Conservation (phyloP, 2,888 invertebrate genomes). For the Xanthia togata region DNA sequence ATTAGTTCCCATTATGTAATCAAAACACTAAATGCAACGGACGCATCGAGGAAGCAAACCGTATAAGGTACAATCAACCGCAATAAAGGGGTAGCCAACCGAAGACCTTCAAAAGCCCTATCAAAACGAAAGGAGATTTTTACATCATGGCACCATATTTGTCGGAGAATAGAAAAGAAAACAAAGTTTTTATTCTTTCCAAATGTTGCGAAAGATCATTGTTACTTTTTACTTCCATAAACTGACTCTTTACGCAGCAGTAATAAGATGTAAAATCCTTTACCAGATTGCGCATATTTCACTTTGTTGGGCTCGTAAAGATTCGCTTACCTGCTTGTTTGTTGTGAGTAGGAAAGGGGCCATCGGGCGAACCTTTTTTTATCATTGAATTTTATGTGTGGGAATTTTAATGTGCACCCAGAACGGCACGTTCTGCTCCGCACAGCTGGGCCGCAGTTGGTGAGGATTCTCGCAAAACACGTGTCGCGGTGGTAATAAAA, state of each 20-base stretch:
- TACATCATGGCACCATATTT: slow-evolving; percentile 72
- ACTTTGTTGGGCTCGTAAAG: slow-evolving; percentile 86
- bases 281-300: slow-evolving; percentile 82
- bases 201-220: slow-evolving; percentile 77
- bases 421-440: slow-evolving; percentile 88
- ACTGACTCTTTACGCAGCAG: slow-evolving; percentile 77
- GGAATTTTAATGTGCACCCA: slow-evolving; percentile 88
- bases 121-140: slow-evolving; percentile 74
- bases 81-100: slow-evolving; percentile 71
- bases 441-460: slow-evolving; percentile 87
- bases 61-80: slow-evolving; percentile 72
- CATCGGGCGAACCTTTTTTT: slow-evolving; percentile 83
- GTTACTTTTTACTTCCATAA: slow-evolving; percentile 76
- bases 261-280: slow-evolving; percentile 86
- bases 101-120: slow-evolving; percentile 70
- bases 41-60: slow-evolving; percentile 72
- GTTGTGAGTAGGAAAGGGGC: slow-evolving; percentile 87
- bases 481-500: slow-evolving; percentile 81
- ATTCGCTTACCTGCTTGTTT: slow-evolving; percentile 90
- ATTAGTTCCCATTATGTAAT: slow-evolving; percentile 75
- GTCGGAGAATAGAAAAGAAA: slow-evolving; percentile 75
- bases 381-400: slow-evolving; percentile 88
- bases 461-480: slow-evolving; percentile 84
- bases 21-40: slow-evolving; percentile 70
- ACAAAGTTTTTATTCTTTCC: slow-evolving; percentile 78